Conservation (phyloP, 1,140 invertebrate genomes). For the Brachionus asplanchnoidis region DNA sequence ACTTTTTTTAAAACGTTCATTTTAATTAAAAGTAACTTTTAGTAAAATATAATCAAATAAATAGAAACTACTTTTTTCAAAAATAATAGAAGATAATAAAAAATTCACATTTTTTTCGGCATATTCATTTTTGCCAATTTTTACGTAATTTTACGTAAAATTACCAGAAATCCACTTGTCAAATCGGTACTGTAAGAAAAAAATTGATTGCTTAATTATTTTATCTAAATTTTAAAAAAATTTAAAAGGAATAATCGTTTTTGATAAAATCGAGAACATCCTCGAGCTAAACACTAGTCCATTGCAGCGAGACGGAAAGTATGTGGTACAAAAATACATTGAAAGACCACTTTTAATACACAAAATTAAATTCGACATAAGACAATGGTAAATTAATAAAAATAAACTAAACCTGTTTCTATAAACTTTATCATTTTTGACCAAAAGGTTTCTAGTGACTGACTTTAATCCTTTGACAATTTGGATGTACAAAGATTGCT, state of each 20-base stretch:
- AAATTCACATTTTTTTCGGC: no score
- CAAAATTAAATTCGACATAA: slow-evolving; percentile 85
- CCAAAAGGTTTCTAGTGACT: slow-evolving; percentile 77
- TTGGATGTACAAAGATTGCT: slow-evolving; percentile 82
- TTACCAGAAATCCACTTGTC: no score
- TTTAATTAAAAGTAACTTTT: no score
- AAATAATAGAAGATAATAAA: no score
- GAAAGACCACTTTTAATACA: slow-evolving; percentile 71
- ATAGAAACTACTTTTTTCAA: no score
- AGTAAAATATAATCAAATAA: no score
- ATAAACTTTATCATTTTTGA: slow-evolving; percentile 65
- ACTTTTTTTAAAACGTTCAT: no score
- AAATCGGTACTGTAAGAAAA: no score
- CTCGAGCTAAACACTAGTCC: slow-evolving; percentile 52
- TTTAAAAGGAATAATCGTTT: slow-evolving; percentile 70
- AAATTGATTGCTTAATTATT: no score
- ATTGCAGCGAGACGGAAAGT: slow-evolving; percentile 66
- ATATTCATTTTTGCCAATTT: no score
- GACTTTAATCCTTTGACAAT: slow-evolving; percentile 80
- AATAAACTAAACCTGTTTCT: not conserved
- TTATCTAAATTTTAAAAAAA: not conserved
- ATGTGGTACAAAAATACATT: slow-evolving; percentile 90
- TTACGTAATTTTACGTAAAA: no score
- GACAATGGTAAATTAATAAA: slow-evolving; percentile 50
- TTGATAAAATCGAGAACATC: slow-evolving; percentile 80